Evolutionary conservation across 2,113 vertebrate genomes (phyloP).

Genomic region (Xiphorhynchus elegans): DNA sequence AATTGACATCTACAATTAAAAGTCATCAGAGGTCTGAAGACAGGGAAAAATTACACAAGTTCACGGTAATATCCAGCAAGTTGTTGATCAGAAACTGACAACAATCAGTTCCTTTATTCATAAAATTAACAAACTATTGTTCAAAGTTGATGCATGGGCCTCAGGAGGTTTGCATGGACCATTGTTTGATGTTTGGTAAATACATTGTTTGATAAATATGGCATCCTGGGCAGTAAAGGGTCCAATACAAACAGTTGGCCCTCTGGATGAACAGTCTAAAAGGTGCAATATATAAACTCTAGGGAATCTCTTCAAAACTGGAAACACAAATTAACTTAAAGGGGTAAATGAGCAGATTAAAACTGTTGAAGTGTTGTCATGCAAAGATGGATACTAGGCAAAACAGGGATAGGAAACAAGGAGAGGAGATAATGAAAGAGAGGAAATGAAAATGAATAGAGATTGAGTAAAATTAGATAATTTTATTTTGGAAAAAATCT

Average conservation of each 20-base stretch:
- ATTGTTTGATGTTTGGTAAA: neutral
- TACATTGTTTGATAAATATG: neutral
- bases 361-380: neutral
- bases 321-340: neutral
- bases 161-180: neutral
- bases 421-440: neutral
- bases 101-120: neutral
- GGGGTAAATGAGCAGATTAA: neutral
- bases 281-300: neutral
- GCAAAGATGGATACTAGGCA: neutral
- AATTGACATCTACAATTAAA: neutral
- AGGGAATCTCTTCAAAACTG: neutral
- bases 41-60: neutral
- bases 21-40: neutral
- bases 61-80: neutral
- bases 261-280: neutral
- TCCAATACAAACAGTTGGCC: neutral
- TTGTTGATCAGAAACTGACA: neutral
- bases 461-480: neutral
- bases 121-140: neutral
- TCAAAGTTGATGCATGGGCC: neutral
- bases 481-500: neutral
- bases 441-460: neutral
- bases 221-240: neutral
- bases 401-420: neutral